Percentiles rank a stretch among this genome's conserved stretches.
Conservation (phyloP, 1,140 invertebrate species). For the Steinernema khuongi region DNA sequence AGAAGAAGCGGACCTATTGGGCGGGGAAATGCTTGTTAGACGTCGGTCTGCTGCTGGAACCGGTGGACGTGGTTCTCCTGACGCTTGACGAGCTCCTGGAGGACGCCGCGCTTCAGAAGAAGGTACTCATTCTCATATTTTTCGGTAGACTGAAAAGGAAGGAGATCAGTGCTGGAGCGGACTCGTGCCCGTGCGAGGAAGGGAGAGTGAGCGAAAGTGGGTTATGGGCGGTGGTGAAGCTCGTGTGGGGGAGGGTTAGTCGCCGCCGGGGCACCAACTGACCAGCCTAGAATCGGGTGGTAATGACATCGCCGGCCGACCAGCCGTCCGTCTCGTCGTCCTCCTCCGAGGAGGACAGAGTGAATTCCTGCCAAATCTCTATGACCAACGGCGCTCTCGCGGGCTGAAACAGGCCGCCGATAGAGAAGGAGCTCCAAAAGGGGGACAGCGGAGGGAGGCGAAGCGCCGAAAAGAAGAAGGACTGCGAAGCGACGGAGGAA, state of each 20-base stretch:
- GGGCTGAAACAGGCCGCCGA: background rate
- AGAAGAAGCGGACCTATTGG: too few species aligned
- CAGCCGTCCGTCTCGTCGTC: conserved; percentile 5
- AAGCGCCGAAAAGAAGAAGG: too few species aligned
- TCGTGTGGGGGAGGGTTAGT: background rate
- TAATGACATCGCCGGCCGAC: conserved; percentile 5
- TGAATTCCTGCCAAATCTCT: conserved; percentile 2
- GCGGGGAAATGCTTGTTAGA: background rate
- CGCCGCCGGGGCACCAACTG: background rate
- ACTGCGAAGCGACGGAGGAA: too few species aligned
- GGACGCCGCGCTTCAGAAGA: background rate
- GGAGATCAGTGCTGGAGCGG: background rate
- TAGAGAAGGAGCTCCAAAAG: too few species aligned
- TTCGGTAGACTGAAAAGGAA: conserved; percentile 7
- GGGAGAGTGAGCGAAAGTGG: background rate
- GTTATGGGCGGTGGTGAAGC: background rate
- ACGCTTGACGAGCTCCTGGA: background rate
- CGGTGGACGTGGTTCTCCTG: background rate
- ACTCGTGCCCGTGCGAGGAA: background rate
- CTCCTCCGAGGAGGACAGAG: conserved; percentile 7
- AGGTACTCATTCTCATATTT: conserved; percentile 15
- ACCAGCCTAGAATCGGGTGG: background rate
- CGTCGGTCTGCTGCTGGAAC: conserved; percentile 3
- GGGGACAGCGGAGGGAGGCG: too few species aligned
- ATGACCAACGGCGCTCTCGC: background rate